These are phyloP conservation scores for Telenomus remus DNA, from an alignment of 1,140 invertebrate genomes.

Conservation along the genomic window DNA sequence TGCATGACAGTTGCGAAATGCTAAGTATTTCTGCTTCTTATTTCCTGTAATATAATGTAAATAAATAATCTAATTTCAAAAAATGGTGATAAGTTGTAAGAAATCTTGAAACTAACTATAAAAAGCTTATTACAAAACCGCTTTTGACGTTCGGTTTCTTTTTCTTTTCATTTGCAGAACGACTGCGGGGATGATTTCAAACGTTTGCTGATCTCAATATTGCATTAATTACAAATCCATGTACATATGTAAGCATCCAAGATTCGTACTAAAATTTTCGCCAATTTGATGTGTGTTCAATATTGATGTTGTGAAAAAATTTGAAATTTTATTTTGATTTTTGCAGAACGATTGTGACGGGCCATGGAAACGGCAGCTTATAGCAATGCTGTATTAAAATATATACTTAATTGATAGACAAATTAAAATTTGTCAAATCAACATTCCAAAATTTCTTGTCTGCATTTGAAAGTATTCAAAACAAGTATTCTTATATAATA, in stretches of 20 bases:
- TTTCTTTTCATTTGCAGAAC: conserved; percentile 70
- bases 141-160: conserved; percentile 54
- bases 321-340: conserved; percentile 42
- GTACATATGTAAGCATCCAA: conserved; percentile 31
- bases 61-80: neutral
- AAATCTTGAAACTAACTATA: neutral
- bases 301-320: neutral
- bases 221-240: conserved; percentile 67
- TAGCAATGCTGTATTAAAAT: conserved; percentile 74
- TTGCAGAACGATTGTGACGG: conserved; percentile 75
- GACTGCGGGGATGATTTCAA: conserved; percentile 79
- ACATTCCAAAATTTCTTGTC: conserved; percentile 21
- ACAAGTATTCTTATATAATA: neutral
- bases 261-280: conserved; percentile 44
- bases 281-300: conserved; percentile 32
- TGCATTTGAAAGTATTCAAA: conserved; percentile 25
- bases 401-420: conserved; percentile 3
- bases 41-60: neutral
- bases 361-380: conserved; percentile 78
- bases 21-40: neutral
- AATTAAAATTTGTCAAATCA: conserved; percentile 4
- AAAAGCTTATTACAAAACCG: conserved; percentile 7
- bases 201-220: conserved; percentile 75
- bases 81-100: neutral
- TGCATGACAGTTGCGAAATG: neutral